phyloP scores from a whole-genome alignment of 2,888 invertebrate species.

The Aporophyla nigra region DNA sequence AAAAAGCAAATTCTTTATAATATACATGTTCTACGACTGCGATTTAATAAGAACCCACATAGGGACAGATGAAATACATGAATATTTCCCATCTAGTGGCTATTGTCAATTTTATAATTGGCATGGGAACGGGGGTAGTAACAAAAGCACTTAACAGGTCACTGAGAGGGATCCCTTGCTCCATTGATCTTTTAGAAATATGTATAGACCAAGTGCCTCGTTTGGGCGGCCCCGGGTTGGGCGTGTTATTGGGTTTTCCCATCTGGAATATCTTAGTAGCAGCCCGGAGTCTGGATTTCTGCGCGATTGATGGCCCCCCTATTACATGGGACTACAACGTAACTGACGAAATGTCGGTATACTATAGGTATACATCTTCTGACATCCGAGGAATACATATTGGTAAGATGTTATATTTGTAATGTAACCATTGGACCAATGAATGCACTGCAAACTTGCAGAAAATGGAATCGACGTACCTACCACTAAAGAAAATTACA shows the following conservation, averaged over 20 bases:
- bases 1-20: too few relatives aligned
- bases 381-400: too few relatives aligned
- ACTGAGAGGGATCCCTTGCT: not conserved
- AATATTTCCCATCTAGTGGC: not conserved
- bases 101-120: slow-evolving; percentile 11
- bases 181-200: slow-evolving; percentile 7
- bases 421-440: not conserved
- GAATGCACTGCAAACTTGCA: not conserved
- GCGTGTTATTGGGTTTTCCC: not conserved
- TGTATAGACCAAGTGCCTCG: not conserved
- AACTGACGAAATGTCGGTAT: not conserved
- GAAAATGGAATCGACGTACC: slow-evolving; percentile 2
- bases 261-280: not conserved
- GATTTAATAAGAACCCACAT: not conserved
- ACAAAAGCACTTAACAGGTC: not conserved
- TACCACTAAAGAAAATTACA: slow-evolving; percentile 10
- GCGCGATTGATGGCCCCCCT: not conserved
- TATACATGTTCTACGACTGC: not conserved
- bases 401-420: not conserved
- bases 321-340: not conserved
- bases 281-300: not conserved
- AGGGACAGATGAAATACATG: not conserved
- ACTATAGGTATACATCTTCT: too few relatives aligned
- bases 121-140: not conserved
- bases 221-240: too few relatives aligned